Evolutionary conservation across 2,113 vertebrate genomes (phyloP).

Genomic region (Benitochromis conjunctus): DNA sequence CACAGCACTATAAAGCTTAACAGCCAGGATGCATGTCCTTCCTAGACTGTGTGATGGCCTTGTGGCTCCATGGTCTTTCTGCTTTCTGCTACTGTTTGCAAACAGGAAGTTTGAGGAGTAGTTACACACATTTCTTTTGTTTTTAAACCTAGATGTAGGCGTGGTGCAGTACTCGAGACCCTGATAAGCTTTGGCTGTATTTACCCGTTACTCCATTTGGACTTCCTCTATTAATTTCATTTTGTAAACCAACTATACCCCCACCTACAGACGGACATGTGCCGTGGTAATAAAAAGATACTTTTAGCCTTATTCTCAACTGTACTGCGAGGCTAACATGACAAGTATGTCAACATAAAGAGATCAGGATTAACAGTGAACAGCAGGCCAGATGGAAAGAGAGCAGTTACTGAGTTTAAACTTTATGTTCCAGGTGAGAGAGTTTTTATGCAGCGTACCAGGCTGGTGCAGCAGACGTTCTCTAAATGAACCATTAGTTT

Average conservation of each 20-base stretch:
- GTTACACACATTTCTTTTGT: neutral
- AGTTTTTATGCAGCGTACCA: neutral
- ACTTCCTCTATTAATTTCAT: neutral
- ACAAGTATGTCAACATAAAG: neutral
- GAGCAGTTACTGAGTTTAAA: neutral
- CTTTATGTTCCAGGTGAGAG: neutral
- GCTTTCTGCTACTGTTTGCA: neutral
- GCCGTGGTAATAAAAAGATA: neutral
- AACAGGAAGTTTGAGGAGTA: neutral
- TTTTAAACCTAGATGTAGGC: too few relatives aligned
- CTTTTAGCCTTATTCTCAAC: neutral
- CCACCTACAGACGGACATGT: neutral
- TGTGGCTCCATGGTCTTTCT: neutral
- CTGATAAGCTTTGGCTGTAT: neutral
- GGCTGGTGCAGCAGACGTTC: neutral
- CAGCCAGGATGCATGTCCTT: neutral
- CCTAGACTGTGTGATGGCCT: neutral
- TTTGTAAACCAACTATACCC: neutral
- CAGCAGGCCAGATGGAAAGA: neutral
- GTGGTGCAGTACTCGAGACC: neutral
- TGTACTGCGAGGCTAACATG: neutral
- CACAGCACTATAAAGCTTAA: neutral
- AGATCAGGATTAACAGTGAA: neutral
- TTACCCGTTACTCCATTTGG: neutral
- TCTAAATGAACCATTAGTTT: neutral